Evolutionary conservation across 2,888 invertebrate genomes (phyloP).

Genomic region (Sepiola atlantica): DNA sequence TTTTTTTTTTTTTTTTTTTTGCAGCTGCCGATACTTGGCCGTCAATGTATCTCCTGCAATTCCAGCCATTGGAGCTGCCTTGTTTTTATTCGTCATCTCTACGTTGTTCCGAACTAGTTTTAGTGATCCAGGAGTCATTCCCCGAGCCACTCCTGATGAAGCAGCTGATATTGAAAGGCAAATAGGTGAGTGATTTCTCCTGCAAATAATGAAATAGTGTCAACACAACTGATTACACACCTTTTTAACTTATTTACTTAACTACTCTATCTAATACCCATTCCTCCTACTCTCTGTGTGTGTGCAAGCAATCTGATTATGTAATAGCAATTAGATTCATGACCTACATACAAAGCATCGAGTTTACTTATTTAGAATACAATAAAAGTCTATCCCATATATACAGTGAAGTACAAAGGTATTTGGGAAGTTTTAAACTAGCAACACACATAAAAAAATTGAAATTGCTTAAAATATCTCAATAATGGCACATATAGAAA

Average conservation of each 20-base stretch:
- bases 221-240: not conserved
- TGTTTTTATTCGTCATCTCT: slow-evolving; percentile 93
- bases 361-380: not conserved
- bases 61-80: slow-evolving; percentile 90
- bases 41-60: slow-evolving; percentile 90
- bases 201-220: not conserved
- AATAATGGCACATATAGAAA: no score
- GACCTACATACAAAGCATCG: not conserved
- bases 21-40: slow-evolving; percentile 93
- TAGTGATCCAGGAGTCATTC: slow-evolving; percentile 94
- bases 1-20: slow-evolving; percentile 54
- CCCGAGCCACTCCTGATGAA: slow-evolving; percentile 88
- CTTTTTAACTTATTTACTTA: not conserved
- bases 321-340: not conserved
- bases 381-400: no score
- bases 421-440: no score
- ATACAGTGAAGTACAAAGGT: no score
- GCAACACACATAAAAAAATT: no score
- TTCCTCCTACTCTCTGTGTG: not conserved
- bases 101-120: slow-evolving; percentile 93
- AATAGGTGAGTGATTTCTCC: slow-evolving; percentile 80
- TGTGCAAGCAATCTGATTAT: not conserved
- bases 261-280: not conserved
- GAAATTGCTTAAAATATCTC: no score
- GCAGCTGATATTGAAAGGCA: slow-evolving; percentile 91